Evolutionary conservation across 2,888 invertebrate genomes (phyloP).

Genomic region (Creontiades dilutus): DNA sequence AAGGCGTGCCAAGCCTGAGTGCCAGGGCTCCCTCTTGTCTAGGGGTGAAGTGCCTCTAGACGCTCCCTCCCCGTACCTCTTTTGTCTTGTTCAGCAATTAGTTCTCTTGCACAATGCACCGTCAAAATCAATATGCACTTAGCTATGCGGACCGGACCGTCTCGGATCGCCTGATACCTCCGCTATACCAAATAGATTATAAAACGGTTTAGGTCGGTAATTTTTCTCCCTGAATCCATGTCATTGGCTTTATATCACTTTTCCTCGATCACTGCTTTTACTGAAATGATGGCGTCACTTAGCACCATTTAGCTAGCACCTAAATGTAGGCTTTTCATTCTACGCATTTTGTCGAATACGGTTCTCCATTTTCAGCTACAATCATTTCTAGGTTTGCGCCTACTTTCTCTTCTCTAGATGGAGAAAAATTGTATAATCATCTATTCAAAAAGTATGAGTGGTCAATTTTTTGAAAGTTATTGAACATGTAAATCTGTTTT

Average conservation of each 20-base stretch:
- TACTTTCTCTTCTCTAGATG: too few relatives aligned
- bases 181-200: neutral
- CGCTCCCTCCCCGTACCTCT: conserved; percentile 58
- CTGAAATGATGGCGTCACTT: too few relatives aligned
- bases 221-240: neutral
- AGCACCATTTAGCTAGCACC: too few relatives aligned
- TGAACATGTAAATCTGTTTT: too few relatives aligned
- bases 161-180: conserved; percentile 9
- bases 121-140: conserved; percentile 70
- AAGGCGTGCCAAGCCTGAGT: conserved; percentile 60
- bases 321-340: too few relatives aligned
- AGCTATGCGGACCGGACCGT: conserved; percentile 68
- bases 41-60: conserved; percentile 72
- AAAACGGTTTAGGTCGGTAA: neutral
- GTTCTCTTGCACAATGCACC: conserved; percentile 71
- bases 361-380: too few relatives aligned
- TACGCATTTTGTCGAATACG: too few relatives aligned
- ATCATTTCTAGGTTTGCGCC: too few relatives aligned
- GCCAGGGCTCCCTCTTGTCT: conserved; percentile 69
- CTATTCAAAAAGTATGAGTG: too few relatives aligned
- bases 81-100: conserved; percentile 74
- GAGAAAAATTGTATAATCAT: too few relatives aligned
- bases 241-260: neutral
- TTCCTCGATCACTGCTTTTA: too few relatives aligned
- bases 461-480: too few relatives aligned